Evolutionary conservation across 2,113 vertebrate genomes (phyloP), one percentile per base, ranked within the genome.

Genomic region (Nyctibius bracteatus): DNA sequence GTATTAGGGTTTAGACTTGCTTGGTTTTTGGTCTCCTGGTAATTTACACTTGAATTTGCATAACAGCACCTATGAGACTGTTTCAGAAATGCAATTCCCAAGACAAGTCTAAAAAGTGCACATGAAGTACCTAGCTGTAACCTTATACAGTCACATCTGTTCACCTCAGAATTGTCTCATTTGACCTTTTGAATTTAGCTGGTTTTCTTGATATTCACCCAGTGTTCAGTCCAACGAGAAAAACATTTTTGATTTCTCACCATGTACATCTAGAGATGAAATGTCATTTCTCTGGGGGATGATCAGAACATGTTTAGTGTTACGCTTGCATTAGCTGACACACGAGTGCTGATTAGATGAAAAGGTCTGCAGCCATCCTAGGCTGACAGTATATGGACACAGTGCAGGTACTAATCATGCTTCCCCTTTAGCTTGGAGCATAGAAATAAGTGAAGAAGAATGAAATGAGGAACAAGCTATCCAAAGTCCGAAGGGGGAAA

Each of bases 31-130:
- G 87, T 92, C 84, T 90, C 57, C 59, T 86, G 59, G 33, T 94
- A 86, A 96, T 96, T 96, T 95, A 95, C 61, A 54, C 58, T 82
- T 77, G 78, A 93, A 95, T 95, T 94, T 94, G 84, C 95, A 92
- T 95, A 97, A 94, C 28, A 71, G 28, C 86, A 90, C 94, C 89
- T 91, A 52, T 47, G 86, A 96, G 92, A 80, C 91, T 46, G 8
- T 77, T 88, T 90, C 78, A 94, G 78, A 92, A 96, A 88, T 85
- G 73, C 83, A 93, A 85, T 70, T 96, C 86, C 66, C 82, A 88
- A 24, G 16, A 62, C 41, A 81, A 82, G 19, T 23, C 66, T 94
- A 89, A 95, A 86, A 89, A 94, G 86, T 66, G 78, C 73, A 77
- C 62, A 90, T 39, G 41, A 91, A 91, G 62, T 94, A 75, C 66